Conservation (phyloP, 2,797 vertebrate species). For the Staurois parvus region DNA sequence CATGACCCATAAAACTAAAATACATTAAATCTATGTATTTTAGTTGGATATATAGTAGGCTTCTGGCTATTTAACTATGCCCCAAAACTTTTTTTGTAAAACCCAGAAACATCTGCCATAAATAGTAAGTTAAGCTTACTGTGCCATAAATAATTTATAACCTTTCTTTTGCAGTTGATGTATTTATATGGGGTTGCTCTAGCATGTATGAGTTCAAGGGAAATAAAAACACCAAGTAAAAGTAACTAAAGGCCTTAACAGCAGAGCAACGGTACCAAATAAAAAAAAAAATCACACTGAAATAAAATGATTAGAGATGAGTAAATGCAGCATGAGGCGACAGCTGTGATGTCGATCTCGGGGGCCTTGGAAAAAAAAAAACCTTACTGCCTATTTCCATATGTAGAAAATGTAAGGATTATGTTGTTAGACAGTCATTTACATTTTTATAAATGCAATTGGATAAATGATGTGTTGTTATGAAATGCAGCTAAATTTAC, state of each 20-base stretch:
- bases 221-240: constrained; percentile 26
- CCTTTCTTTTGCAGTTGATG: background rate
- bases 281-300: constrained; percentile 30
- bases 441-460: constrained; percentile 42
- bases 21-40: background rate
- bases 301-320: constrained; percentile 42
- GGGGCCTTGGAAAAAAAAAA: too few relatives aligned
- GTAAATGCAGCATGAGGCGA: background rate
- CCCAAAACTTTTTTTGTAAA: background rate
- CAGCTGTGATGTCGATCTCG: background rate
- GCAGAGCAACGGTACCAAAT: constrained; percentile 21
- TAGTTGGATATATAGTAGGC: background rate
- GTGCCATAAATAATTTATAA: constrained; percentile 39
- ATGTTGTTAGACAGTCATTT: constrained; percentile 50
- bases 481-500: constrained; percentile 33
- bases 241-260: constrained; percentile 3
- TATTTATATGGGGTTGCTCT: constrained; percentile 1
- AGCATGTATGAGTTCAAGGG: background rate
- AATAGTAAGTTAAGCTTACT: background rate
- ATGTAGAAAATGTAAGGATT: constrained; percentile 38
- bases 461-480: constrained; percentile 34
- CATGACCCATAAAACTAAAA: background rate
- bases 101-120: background rate
- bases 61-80: background rate
- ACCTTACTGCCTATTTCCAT: constrained; percentile 29